Evolutionary conservation across 2,888 invertebrate species (phyloP), one percentile per base, ranked within the genome.

Genomic region (Hypsopygia costalis): DNA sequence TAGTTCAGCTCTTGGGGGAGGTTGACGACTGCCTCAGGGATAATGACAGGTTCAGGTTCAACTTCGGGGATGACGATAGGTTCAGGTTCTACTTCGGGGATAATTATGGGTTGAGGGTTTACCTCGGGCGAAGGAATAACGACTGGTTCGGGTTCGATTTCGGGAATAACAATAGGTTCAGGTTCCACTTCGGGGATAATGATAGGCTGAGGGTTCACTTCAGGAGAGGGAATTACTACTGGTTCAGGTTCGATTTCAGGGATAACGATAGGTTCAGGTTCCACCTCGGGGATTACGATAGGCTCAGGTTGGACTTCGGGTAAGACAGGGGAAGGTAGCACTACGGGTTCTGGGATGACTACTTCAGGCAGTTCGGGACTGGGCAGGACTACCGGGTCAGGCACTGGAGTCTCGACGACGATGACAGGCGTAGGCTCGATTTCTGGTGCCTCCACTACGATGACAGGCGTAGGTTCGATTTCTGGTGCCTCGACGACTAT

Each of bases 41-140:
- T 32, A n/a, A 41, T 12, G 16, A 50, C 42, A 12, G 46, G 40
- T 11, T 41, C 42, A 9, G 49, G 49, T 1, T 43, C 11, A 1
- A 42, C 37, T 5, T 36, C 43, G 5, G 33, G 46, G 39, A 11
- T 34, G 7, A 43, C 28, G 5, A 44, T 21, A 1, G 34, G 29
- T 1, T 37, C 40, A 6, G 48, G 46, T 3, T 39, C n/a, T n/a
- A 43, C 30, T 1, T 39, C 45, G 6, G 41, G 40, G 20, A 40
- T 5, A 4, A 36, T 21, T 27, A 43, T 36, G 27, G 30, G 29
- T 0, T 28, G 36, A 4, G 47, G 43, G 6, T 47, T 39, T 1
- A 41, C 34, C 0, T 43, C 40, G 2, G 51, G 46, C 3, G 30
- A 37, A 20, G 43, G 47, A 7, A 37, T 32, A n/a, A 41, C 11